A percentile compares a stretch with the other conserved stretches of the same genome.
Evolutionary conservation across 2,797 vertebrate species (phyloP).

Genomic region (Amblyraja radiata): DNA sequence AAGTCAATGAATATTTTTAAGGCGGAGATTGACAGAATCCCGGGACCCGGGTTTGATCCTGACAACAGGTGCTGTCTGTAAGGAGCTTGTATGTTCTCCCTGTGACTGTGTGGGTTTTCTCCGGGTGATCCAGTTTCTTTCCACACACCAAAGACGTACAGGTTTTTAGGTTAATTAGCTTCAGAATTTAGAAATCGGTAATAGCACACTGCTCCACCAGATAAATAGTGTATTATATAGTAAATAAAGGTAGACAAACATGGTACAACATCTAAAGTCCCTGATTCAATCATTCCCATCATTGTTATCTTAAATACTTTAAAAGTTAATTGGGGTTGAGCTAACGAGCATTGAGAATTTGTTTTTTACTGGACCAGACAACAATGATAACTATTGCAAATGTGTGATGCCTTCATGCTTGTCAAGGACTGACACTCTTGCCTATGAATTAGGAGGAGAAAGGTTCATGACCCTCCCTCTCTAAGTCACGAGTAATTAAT

Average conservation of each 20-base stretch:
- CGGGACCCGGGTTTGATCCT: too few relatives aligned
- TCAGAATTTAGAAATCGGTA: neutral
- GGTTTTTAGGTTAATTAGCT: too few relatives aligned
- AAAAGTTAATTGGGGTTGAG: neutral
- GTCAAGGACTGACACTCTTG: neutral
- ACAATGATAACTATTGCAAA: neutral
- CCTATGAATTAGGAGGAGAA: neutral
- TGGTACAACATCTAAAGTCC: neutral
- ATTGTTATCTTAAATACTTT: neutral
- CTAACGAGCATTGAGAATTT: neutral
- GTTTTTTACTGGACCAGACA: neutral
- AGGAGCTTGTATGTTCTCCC: too few relatives aligned
- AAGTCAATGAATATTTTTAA: too few relatives aligned
- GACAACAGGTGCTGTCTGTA: too few relatives aligned
- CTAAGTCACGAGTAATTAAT: neutral
- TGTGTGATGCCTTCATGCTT: neutral
- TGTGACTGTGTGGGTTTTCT: too few relatives aligned
- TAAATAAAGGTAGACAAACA: neutral
- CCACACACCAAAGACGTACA: too few relatives aligned
- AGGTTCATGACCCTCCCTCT: neutral
- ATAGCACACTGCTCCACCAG: constrained; percentile 4
- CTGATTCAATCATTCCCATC: constrained; percentile 1
- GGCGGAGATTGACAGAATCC: too few relatives aligned
- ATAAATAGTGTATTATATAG: neutral
- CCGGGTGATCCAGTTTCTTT: too few relatives aligned